Base-by-base conservation (phyloP, 2,113 vertebrate species). In the Xiphophorus maculatus region DNA sequence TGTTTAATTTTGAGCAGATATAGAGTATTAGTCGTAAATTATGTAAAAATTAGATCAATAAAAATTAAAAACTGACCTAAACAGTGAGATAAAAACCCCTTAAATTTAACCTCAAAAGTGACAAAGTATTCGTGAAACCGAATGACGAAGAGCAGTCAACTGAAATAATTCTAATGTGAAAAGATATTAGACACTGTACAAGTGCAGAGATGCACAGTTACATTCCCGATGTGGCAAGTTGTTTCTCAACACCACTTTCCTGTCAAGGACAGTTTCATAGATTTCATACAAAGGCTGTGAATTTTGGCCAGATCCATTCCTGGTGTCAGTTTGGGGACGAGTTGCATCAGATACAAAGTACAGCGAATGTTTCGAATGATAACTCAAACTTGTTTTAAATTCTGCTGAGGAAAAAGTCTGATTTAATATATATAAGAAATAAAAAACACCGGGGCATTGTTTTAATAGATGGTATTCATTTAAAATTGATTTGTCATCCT, bases 211-310 rank as follows among this genome's bases (percentile, higher is more conserved):
- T 69, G 29, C 13, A 65, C 1, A 5, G 48, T 66, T 28, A 15
- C 27, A n/a, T 63, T 11, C 35, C 13, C 25, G 15, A 70, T 69
- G 60, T n/a, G 3, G 30, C 44, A 29, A n/a, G 28, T 15, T 60
- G 22, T 73, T 89, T 89, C 83, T 80, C 85, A 90, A 92, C 81
- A 40, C 58, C 19, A 62, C 75, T 42, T 58, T 72, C 28, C 37
- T 69, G 88, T 79, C 87, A 87, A 84, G 83, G 87, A 84, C 82
- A 44, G 44, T 25, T 62, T 32, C 12, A 66, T 6, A 61, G 37
- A 82, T 82, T 84, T 84, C 12, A 77, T 87, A 82, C 75, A 88
- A 85, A 77, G 75, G 32, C 64, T 82, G 75, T 79, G 69, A 70
- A 73, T 83, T 62, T 79, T 81, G 83, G 81, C 25, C 64, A 28